Evolutionary conservation across 2,888 invertebrate species (phyloP).

Genomic region (Troides helena): DNA sequence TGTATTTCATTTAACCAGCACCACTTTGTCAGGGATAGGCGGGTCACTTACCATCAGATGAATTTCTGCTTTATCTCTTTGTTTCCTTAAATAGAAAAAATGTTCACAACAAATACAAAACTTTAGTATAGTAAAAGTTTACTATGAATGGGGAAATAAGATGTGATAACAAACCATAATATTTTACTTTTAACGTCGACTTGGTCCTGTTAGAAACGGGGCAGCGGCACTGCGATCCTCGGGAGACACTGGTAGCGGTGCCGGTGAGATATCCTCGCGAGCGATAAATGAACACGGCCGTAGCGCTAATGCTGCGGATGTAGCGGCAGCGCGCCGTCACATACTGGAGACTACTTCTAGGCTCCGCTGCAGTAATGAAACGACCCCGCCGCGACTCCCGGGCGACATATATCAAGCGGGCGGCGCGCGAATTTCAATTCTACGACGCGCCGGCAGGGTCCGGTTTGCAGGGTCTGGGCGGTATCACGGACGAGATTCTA

Average conservation of each 20-base stretch:
- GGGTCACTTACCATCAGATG: no score
- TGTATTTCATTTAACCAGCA: no score
- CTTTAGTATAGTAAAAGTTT: no score
- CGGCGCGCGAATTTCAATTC: conserved; percentile 34
- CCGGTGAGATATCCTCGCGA: conserved; percentile 28
- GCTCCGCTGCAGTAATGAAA: conserved; percentile 55
- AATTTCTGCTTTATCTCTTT: no score
- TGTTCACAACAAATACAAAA: no score
- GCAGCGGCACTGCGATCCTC: not conserved
- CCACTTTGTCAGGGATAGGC: no score
- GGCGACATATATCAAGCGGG: conserved; percentile 38
- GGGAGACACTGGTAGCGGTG: conserved; percentile 32
- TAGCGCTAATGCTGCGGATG: conserved; percentile 35
- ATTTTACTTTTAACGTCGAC: conserved; percentile 6
- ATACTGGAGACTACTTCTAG: conserved; percentile 49
- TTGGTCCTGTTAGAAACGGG: not conserved
- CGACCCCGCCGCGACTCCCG: conserved; percentile 49
- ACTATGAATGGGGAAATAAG: no score
- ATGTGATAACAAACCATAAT: no score
- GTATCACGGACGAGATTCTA: conserved; percentile 53
- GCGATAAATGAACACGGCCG: conserved; percentile 28
- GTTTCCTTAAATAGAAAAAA: no score
- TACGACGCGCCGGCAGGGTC: conserved; percentile 34
- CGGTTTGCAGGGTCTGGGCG: conserved; percentile 33
- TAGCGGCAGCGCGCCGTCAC: conserved; percentile 35